Evolutionary conservation across 2,888 invertebrate genomes (phyloP).

Genomic region (Nephrocerus scutellatus): DNA sequence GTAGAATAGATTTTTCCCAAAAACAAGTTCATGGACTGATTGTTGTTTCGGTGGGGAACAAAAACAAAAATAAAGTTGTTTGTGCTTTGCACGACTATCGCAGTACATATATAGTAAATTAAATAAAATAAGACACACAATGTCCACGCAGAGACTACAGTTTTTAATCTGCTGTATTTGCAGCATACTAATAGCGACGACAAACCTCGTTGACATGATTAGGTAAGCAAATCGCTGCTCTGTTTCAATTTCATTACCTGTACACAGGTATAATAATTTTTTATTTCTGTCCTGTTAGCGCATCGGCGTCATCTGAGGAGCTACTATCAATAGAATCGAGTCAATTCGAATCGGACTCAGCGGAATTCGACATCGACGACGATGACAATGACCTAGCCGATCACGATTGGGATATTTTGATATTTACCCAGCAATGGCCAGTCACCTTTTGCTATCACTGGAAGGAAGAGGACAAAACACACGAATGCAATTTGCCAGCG

Average conservation of each 20-base stretch:
- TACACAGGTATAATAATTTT: too few relatives aligned
- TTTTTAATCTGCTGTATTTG: constrained; percentile 13
- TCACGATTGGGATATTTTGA: constrained; percentile 63
- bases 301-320: too few relatives aligned
- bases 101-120: too few relatives aligned
- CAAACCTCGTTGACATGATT: constrained; percentile 16
- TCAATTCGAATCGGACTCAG: constrained; percentile 11
- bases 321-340: too few relatives aligned
- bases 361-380: constrained; percentile 9
- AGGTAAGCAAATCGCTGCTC: constrained; percentile 22
- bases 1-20: too few relatives aligned
- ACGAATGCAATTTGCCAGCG: constrained; percentile 59
- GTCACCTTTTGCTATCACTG: constrained; percentile 64
- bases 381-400: constrained; percentile 18
- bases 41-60: too few relatives aligned
- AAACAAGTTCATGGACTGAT: too few relatives aligned
- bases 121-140: too few relatives aligned
- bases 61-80: too few relatives aligned
- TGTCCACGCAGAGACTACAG: constrained; percentile 7
- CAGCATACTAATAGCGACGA: constrained; percentile 11
- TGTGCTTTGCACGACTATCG: too few relatives aligned
- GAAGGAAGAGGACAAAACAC: constrained; percentile 54
- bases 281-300: too few relatives aligned
- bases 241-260: too few relatives aligned
- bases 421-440: constrained; percentile 80